Percentiles rank a stretch among this genome's conserved stretches.
These are phyloP conservation scores for Drosophila neutralis DNA, from an alignment of 2,888 invertebrate genomes.

Conservation along the genomic window DNA sequence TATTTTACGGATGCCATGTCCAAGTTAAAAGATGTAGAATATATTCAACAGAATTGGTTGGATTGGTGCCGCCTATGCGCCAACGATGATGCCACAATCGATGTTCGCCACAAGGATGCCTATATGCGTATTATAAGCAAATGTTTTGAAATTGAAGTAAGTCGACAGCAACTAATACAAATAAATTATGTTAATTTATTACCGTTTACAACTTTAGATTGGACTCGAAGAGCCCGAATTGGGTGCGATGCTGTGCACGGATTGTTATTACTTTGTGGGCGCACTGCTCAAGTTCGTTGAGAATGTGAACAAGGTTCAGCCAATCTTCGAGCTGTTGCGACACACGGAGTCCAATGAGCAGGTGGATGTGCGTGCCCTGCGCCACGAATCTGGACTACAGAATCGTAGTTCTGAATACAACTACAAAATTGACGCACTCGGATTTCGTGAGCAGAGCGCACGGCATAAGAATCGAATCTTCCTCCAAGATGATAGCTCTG, in stretches of 20 bases:
- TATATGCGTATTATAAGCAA: constrained; percentile 58
- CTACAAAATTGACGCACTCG: not conserved
- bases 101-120: constrained; percentile 32
- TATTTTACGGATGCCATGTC: not conserved
- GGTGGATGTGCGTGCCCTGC: constrained; percentile 39
- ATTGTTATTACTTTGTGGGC: constrained; percentile 43
- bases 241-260: constrained; percentile 55
- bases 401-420: not conserved
- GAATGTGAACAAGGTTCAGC: constrained; percentile 57
- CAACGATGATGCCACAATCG: constrained; percentile 36
- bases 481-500: not conserved
- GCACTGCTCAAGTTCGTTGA: constrained; percentile 42
- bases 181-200: not conserved
- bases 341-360: constrained; percentile 49
- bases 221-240: constrained; percentile 55
- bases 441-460: not conserved
- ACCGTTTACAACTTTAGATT: constrained; percentile 34
- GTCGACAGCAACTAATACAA: not conserved
- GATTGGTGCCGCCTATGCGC: constrained; percentile 66
- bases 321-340: constrained; percentile 62
- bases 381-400: constrained; percentile 50
- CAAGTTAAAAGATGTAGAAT: constrained; percentile 5
- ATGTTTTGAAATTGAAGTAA: constrained; percentile 62
- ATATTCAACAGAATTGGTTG: constrained; percentile 41
- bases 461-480: not conserved